These are phyloP conservation scores for Pogonomyrmex californicus DNA, from an alignment of 1,140 invertebrate species.

Conservation along the genomic window DNA sequence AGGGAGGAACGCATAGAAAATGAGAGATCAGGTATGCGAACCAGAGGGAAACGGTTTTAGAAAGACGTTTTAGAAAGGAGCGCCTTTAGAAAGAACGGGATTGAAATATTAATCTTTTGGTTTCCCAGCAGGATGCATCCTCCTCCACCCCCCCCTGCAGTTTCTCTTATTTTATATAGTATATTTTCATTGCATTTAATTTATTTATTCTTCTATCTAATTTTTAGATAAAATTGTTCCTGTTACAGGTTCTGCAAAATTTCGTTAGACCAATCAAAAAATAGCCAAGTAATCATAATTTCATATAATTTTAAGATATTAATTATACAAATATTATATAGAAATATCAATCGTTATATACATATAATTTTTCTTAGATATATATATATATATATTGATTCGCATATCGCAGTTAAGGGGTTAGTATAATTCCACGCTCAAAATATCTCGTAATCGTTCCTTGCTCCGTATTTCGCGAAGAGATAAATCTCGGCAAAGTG, in stretches of 20 bases:
- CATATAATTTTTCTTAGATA: not conserved
- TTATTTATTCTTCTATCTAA: not conserved
- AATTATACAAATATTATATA: slow-evolving; percentile 38
- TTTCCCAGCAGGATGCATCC: not conserved
- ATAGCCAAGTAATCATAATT: not conserved
- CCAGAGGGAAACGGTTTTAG: not conserved
- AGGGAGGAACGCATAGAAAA: not conserved
- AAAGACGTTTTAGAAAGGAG: too few relatives aligned
- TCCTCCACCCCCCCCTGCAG: not conserved
- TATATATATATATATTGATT: not conserved
- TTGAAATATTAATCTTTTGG: not conserved
- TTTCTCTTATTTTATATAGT: not conserved
- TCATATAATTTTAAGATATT: not conserved
- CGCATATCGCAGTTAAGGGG: slow-evolving; percentile 26
- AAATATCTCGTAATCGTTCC: slow-evolving; percentile 29
- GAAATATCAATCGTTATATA: slow-evolving; percentile 16
- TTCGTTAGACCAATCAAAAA: not conserved
- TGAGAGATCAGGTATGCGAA: too few relatives aligned
- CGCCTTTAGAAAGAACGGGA: not conserved
- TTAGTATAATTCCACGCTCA: slow-evolving; percentile 54
- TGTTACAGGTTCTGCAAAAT: not conserved
- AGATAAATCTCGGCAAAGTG: slow-evolving; percentile 11
- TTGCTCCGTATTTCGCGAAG: slow-evolving; percentile 25
- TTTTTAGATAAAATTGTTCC: not conserved
- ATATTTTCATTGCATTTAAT: not conserved